Base-by-base conservation (phyloP, 2,113 vertebrate species). In the Scalopus aquaticus region DNA sequence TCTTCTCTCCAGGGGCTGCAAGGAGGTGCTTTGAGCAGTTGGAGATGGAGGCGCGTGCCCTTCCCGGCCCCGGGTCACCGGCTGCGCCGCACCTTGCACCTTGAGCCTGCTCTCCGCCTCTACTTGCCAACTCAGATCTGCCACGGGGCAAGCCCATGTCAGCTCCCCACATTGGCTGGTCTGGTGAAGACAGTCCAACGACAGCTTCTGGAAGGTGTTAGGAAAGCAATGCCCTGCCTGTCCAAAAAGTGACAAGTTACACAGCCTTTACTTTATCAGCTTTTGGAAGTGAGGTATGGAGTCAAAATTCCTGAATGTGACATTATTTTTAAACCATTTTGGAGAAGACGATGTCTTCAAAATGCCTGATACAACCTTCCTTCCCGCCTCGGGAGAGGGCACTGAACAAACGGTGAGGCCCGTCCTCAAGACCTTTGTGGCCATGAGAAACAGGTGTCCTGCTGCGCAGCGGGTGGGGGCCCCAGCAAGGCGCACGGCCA, bases 381-480 rank as follows among this genome's bases (percentile, higher is more conserved):
- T 35, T 44, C 22, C 60, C 17, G 26, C 10, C 28, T 73, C 3
- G 1, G 1, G 6, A 9, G 5, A 42, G 12, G 0, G 22, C 0
- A 0, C 9, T 20, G 74, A 35, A 17, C 5, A 1, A 49, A 13
- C 0, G 8, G 8, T 7, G 3, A 46, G 70, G 32, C 20, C 77
- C 54, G 24, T 16, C 3, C 39, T 26, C 0, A 3, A 0, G 19
- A 11, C 9, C 46, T 9, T 2, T 0, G 30, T 13, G 0, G 0
- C 9, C 17, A 28, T 30, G 1, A 10, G 67, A 20, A 6, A 6
- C 19, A 12, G 2, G n/a, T n/a, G n/a, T n/a, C n/a, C n/a, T n/a
- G n/a, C n/a, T n/a, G n/a, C n/a, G n/a, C n/a, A n/a, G n/a, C n/a
- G n/a, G 1, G 32, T 7, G 35, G n/a, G 17, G 15, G 19, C 3